These are phyloP conservation scores for Bombyx mandarina DNA, from an alignment of 1,140 invertebrate species.

Conservation along the genomic window DNA sequence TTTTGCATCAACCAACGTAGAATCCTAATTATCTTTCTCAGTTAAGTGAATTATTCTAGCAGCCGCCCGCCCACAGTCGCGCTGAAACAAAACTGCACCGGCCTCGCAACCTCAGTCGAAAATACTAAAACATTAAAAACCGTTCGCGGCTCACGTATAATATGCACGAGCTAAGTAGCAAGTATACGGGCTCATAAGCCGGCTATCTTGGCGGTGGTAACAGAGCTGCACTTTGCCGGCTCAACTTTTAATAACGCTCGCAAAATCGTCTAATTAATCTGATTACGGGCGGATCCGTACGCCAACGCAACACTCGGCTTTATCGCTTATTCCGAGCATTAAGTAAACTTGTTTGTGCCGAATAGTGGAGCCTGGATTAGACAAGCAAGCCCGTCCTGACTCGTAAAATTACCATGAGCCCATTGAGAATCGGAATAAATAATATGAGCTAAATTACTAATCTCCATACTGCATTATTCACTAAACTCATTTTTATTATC, in stretches of 20 bases:
- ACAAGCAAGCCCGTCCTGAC: conserved; percentile 17
- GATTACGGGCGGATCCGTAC: conserved; percentile 54
- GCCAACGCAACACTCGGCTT: conserved; percentile 44
- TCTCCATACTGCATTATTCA: too few species aligned
- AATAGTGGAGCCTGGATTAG: conserved; percentile 48
- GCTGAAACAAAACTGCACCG: conserved; percentile 63
- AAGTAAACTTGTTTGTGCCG: conserved; percentile 57
- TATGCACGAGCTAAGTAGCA: conserved; percentile 52
- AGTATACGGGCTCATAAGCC: conserved; percentile 52
- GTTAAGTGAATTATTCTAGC: conserved; percentile 68
- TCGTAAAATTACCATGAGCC: conserved; percentile 18
- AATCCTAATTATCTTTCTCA: conserved; percentile 71
- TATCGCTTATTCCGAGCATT: conserved; percentile 58
- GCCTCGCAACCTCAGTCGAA: conserved; percentile 69
- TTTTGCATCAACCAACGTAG: conserved; percentile 69
- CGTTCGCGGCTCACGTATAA: conserved; percentile 58
- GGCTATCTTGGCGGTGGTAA: conserved; percentile 58
- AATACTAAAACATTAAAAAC: conserved; percentile 70
- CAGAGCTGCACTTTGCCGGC: conserved; percentile 51
- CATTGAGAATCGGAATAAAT: conserved; percentile 12
- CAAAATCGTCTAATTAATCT: conserved; percentile 70
- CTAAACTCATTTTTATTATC: too few species aligned
- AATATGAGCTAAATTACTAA: too few species aligned
- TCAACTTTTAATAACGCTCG: conserved; percentile 68
- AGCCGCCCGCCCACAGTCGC: conserved; percentile 63